A percentile compares a stretch with the other conserved stretches of the same genome.
Conservation (phyloP, 2,797 vertebrate genomes). For the Pseudochirops cupreus region DNA sequence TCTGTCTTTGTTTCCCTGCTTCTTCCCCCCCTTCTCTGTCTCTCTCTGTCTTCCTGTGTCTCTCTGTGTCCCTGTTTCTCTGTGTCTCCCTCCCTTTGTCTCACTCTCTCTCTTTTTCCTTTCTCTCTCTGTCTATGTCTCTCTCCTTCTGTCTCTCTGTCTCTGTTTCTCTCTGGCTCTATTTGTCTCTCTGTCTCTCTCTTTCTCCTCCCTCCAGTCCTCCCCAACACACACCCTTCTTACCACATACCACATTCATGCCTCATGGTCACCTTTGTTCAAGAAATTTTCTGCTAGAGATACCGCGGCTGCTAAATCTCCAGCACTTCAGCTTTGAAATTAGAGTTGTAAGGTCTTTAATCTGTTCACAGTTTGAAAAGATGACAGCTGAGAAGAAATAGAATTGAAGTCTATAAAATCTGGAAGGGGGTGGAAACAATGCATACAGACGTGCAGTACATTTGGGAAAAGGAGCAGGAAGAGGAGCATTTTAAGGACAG, state of each 20-base stretch:
- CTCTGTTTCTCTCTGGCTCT: too few species aligned
- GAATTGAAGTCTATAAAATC: conserved; percentile 9
- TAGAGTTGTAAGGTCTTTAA: conserved; percentile 5
- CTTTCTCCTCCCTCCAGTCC: rapidly evolving
- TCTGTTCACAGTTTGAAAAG: not conserved
- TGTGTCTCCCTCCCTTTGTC: too few species aligned
- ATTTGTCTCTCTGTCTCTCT: too few species aligned
- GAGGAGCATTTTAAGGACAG: not conserved
- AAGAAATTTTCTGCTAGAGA: conserved; percentile 6
- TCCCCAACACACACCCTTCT: not conserved
- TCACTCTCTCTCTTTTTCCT: too few species aligned
- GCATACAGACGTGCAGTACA: not conserved
- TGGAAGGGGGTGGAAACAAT: not conserved
- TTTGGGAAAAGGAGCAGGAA: not conserved
- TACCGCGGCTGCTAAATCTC: not conserved
- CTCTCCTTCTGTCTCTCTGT: not conserved
- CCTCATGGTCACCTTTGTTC: not conserved
- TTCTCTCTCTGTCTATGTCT: not conserved
- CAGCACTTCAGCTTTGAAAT: not conserved
- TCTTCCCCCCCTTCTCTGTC: not conserved
- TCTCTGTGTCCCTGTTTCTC: too few species aligned
- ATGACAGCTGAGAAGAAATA: conserved; percentile 4
- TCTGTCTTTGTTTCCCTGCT: not conserved
- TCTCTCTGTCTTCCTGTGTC: not conserved
- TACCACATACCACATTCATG: not conserved